A percentile compares a stretch with the other conserved stretches of the same genome.
Evolutionary conservation across 1,140 invertebrate genomes (phyloP).

Genomic region (Asbolus verrucosus): DNA sequence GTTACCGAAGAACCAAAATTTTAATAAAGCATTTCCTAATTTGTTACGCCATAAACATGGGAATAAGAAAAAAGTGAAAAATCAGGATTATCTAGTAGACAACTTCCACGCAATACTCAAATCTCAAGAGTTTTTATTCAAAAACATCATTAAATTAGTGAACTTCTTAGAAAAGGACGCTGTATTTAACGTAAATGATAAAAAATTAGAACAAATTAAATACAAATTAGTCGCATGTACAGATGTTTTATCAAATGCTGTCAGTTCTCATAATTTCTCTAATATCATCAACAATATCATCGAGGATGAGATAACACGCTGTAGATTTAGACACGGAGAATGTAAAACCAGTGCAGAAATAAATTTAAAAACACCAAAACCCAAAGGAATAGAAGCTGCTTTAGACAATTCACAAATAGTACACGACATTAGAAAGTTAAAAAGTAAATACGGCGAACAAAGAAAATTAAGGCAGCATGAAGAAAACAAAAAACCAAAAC

Average conservation of each 20-base stretch:
- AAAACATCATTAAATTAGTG: slow-evolving; percentile 19
- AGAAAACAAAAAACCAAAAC: background rate
- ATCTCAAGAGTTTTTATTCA: slow-evolving; percentile 20
- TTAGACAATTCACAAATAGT: slow-evolving; percentile 6
- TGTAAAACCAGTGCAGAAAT: slow-evolving; percentile 20
- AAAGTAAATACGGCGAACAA: no score
- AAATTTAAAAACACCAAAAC: background rate
- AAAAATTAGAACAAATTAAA: slow-evolving; percentile 26
- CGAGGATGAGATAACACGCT: slow-evolving; percentile 20
- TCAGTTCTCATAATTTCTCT: background rate
- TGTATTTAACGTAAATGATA: background rate
- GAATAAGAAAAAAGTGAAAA: background rate
- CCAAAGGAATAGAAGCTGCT: slow-evolving; percentile 9
- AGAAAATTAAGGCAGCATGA: background rate
- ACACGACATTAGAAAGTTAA: no score
- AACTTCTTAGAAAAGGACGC: background rate
- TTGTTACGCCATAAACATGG: background rate
- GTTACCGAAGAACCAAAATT: slow-evolving; percentile 8
- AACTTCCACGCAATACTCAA: slow-evolving; percentile 35
- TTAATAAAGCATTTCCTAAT: background rate
- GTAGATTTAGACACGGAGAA: slow-evolving; percentile 16
- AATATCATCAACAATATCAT: slow-evolving; percentile 22
- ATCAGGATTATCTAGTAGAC: background rate
- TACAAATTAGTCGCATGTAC: slow-evolving; percentile 4
- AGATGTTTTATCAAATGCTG: slow-evolving; percentile 9